Conservation (phyloP, 30 jellyfish, hydroid and myxozoan species). For the Cassiopea xamachana region DNA sequence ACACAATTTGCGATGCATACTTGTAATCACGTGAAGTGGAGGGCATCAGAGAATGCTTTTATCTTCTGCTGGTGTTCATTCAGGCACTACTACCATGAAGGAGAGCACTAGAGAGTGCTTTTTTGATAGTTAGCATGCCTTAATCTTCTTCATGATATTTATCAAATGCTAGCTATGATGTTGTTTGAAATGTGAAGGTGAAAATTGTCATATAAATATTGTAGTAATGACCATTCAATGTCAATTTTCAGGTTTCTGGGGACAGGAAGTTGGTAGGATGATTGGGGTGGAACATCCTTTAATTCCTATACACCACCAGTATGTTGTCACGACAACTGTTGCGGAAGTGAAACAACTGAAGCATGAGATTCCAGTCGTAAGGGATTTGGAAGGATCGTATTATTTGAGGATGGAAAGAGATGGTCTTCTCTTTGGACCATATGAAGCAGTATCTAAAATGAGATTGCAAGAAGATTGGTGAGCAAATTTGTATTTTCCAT, state of each 20-base stretch:
- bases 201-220: too few species aligned
- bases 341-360: slow-evolving; percentile 86
- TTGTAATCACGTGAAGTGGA: too few species aligned
- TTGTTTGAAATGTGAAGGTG: too few species aligned
- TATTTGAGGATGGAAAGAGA: slow-evolving; percentile 88
- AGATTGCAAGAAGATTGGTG: slow-evolving; percentile 95
- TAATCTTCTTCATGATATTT: too few species aligned
- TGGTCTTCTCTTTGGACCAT: slow-evolving; percentile 95
- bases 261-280: slow-evolving; percentile 94
- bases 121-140: too few species aligned
- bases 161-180: too few species aligned
- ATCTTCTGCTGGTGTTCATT: too few species aligned
- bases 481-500: neutral
- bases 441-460: slow-evolving; percentile 86
- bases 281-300: slow-evolving; percentile 93
- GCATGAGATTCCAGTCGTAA: slow-evolving; percentile 89
- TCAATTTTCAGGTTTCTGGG: slow-evolving; percentile 91
- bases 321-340: slow-evolving; percentile 86
- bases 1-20: too few species aligned
- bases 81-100: too few species aligned
- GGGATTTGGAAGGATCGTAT: slow-evolving; percentile 95
- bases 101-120: too few species aligned
- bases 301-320: slow-evolving; percentile 95
- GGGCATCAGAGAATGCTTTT: too few species aligned
- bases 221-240: too few species aligned